These are phyloP conservation scores for Enteromius mattozi DNA, from an alignment of 2,797 vertebrate species.

Conservation along the genomic window DNA sequence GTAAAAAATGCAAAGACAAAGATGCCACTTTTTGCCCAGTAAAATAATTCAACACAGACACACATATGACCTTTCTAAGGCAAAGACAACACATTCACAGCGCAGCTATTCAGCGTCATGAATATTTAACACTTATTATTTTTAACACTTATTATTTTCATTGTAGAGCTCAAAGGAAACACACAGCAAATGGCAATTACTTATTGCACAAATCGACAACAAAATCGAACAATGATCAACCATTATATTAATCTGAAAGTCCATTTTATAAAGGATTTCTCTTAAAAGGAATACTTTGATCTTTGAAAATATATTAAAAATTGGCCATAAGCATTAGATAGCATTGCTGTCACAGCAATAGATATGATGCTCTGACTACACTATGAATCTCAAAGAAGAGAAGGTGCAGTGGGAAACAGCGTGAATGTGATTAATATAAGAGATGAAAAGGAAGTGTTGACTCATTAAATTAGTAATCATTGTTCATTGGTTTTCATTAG, in stretches of 20 bases:
- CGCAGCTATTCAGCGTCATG: not conserved
- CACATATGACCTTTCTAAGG: not conserved
- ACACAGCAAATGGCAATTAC: not conserved
- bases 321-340: not conserved
- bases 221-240: too few species aligned
- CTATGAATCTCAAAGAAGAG: constrained; percentile 12
- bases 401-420: constrained; percentile 8
- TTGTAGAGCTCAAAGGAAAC: not conserved
- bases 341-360: not conserved
- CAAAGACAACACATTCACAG: not conserved
- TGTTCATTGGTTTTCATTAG: constrained; percentile 17
- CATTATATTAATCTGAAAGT: not conserved
- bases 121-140: not conserved
- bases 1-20: not conserved
- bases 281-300: not conserved
- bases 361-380: not conserved
- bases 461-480: constrained; percentile 25
- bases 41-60: not conserved
- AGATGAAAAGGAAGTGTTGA: constrained; percentile 2
- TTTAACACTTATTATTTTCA: not conserved
- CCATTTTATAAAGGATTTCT: not conserved
- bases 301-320: not conserved
- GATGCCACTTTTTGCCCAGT: not conserved
- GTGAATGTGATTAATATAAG: constrained; percentile 31
- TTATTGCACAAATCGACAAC: not conserved